A percentile compares a stretch with the other conserved stretches of the same genome.
phyloP scores from a whole-genome alignment of 2,797 vertebrate genomes.

The Coracias cyanogaster region DNA sequence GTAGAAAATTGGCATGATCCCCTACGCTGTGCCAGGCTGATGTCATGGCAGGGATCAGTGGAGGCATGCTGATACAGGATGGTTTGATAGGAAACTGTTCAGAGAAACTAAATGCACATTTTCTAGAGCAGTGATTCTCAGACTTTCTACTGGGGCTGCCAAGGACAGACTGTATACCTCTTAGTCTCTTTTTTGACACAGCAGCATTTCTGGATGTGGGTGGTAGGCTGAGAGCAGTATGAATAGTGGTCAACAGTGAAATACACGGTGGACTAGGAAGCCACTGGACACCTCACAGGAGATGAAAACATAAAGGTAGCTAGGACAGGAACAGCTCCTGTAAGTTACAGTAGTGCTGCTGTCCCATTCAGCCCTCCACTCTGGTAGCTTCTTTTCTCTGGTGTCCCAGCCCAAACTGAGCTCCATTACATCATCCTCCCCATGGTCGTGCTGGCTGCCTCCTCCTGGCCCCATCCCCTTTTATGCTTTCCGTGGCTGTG shows the following conservation, averaged over 20 bases:
- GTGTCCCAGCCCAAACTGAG: neutral
- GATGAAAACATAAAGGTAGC: neutral
- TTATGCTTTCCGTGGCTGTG: neutral
- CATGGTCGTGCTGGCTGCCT: accelerated
- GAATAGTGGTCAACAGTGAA: too few relatives aligned
- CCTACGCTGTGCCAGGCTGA: neutral
- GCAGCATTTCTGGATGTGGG: neutral
- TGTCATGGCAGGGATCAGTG: neutral
- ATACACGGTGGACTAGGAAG: neutral
- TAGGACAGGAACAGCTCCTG: neutral
- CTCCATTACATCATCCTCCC: neutral
- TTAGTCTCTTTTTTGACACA: neutral
- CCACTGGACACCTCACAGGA: neutral
- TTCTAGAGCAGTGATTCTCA: neutral
- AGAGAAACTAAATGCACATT: neutral
- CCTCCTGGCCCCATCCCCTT: neutral
- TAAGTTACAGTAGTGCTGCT: neutral
- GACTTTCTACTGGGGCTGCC: neutral
- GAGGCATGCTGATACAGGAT: neutral
- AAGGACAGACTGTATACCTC: neutral
- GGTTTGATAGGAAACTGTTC: neutral
- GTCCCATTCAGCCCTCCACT: neutral
- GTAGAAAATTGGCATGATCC: neutral
- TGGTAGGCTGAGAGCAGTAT: neutral
- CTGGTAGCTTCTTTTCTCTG: neutral